Evolutionary conservation across 2,888 invertebrate species (phyloP).

Genomic region (Caenorhabditis sp.): DNA sequence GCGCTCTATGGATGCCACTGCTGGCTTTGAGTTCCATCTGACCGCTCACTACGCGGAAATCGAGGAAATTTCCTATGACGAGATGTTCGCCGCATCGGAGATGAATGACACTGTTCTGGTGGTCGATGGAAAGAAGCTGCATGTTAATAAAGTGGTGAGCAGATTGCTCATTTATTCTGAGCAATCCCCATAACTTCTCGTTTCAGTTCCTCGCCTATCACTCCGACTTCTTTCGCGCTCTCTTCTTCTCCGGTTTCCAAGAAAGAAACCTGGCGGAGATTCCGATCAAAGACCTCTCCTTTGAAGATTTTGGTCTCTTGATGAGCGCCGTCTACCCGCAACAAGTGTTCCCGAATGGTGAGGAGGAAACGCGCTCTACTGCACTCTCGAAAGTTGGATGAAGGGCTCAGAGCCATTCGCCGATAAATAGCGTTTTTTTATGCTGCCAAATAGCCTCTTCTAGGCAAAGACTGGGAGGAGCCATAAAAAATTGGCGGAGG

Average conservation of each 20-base stretch:
- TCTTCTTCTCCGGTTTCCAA: background rate
- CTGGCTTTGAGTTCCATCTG: too few relatives aligned
- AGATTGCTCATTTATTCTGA: background rate
- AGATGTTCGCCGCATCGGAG: background rate
- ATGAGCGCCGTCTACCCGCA: background rate
- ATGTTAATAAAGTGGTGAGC: slow-evolving; percentile 8
- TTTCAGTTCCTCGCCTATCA: slow-evolving; percentile 20
- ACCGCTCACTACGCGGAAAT: background rate
- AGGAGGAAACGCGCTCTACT: background rate
- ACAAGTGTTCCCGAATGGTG: background rate
- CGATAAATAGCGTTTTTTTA: too few relatives aligned
- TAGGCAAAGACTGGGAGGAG: too few relatives aligned
- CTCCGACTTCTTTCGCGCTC: background rate
- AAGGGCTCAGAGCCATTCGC: too few relatives aligned
- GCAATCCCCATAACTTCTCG: background rate
- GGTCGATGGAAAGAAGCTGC: background rate
- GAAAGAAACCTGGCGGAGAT: background rate
- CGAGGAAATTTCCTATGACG: background rate
- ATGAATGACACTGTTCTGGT: slow-evolving; percentile 1
- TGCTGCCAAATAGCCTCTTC: too few relatives aligned
- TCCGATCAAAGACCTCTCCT: background rate
- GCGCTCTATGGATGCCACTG: too few relatives aligned
- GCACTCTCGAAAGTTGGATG: background rate
- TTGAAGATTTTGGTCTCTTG: background rate
- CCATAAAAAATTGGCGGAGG: too few relatives aligned